phyloP scores from a whole-genome alignment of 2,888 invertebrate genomes.

The Sthenelais limicola region DNA sequence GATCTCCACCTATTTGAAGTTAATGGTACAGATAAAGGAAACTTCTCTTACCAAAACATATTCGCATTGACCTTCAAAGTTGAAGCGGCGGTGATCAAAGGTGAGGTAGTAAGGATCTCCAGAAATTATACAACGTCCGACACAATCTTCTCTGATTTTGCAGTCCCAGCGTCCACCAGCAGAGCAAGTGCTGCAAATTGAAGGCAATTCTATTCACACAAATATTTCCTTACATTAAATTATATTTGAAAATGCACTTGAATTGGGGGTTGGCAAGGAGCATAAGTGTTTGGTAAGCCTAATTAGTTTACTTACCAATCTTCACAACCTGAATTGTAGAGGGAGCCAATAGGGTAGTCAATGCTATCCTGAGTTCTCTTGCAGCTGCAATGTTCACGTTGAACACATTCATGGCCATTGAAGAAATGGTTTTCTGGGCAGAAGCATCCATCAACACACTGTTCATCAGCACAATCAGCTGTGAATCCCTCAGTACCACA shows the following conservation, averaged over 20 bases:
- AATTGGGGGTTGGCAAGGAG: too few relatives aligned
- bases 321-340: slow-evolving; percentile 44
- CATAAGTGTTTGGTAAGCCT: too few relatives aligned
- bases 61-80: slow-evolving; percentile 76
- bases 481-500: slow-evolving; percentile 40
- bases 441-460: slow-evolving; percentile 50
- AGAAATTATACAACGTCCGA: slow-evolving; percentile 50
- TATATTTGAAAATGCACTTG: too few relatives aligned
- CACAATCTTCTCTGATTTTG: slow-evolving; percentile 45
- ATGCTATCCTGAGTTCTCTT: slow-evolving; percentile 37
- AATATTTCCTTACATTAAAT: too few relatives aligned
- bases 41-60: slow-evolving; percentile 51
- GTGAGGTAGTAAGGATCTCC: slow-evolving; percentile 90
- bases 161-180: slow-evolving; percentile 52
- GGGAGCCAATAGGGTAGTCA: slow-evolving; percentile 48
- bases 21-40: slow-evolving; percentile 1
- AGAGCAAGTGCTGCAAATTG: slow-evolving; percentile 46
- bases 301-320: slow-evolving; percentile 45
- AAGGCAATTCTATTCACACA: too few relatives aligned
- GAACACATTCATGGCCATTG: slow-evolving; percentile 50
- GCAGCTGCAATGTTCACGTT: slow-evolving; percentile 51
- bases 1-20: too few relatives aligned
- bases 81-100: slow-evolving; percentile 88
- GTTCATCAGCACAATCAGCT: slow-evolving; percentile 37
- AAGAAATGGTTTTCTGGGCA: slow-evolving; percentile 46